These are phyloP conservation scores for Orchesellides sinensis DNA, from an alignment of 2,888 invertebrate genomes.

Conservation along the genomic window DNA sequence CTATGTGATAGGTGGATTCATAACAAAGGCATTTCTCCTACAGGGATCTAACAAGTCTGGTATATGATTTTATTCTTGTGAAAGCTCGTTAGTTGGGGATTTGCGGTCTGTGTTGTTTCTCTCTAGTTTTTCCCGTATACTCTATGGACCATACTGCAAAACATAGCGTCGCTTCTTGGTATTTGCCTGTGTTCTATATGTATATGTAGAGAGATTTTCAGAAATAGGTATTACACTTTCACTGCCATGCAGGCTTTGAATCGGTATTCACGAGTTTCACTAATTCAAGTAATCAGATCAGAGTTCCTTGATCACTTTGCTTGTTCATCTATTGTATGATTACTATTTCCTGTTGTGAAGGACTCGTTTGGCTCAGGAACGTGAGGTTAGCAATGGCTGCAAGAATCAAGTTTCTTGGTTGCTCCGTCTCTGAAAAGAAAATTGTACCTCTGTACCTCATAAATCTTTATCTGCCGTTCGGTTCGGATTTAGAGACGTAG, in stretches of 20 bases:
- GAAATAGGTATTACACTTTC: too few species aligned
- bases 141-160: too few species aligned
- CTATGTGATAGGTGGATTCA: too few species aligned
- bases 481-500: too few species aligned
- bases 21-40: too few species aligned
- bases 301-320: not conserved
- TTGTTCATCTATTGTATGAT: not conserved
- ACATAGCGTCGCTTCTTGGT: too few species aligned
- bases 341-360: not conserved
- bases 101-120: constrained; percentile 18
- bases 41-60: not conserved
- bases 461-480: too few species aligned
- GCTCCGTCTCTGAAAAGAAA: not conserved
- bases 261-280: not conserved
- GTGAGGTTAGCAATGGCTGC: not conserved
- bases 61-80: constrained; percentile 4
- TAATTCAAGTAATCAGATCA: not conserved
- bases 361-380: not conserved
- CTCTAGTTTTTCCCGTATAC: too few species aligned
- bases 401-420: not conserved
- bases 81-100: constrained; percentile 29
- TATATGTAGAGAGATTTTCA: too few species aligned
- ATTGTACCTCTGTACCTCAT: not conserved
- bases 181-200: too few species aligned
- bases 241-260: too few species aligned